Percentiles rank a stretch among this genome's conserved stretches.
These are phyloP conservation scores for Onthophagus sagittarius DNA, from an alignment of 2,888 invertebrate species.

Conservation along the genomic window DNA sequence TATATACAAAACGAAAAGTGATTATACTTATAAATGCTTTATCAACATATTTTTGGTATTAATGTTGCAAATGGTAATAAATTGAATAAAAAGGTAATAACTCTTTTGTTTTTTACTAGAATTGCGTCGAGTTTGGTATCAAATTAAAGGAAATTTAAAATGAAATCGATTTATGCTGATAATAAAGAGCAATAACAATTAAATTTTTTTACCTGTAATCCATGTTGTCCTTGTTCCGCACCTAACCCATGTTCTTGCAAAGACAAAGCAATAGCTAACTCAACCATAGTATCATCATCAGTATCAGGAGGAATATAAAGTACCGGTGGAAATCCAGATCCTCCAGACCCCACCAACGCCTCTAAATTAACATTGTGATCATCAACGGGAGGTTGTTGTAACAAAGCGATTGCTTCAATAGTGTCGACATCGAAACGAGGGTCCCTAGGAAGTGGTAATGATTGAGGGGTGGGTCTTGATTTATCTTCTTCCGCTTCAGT, in stretches of 20 bases:
- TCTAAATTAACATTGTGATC: conserved; percentile 45
- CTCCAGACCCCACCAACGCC: conserved; percentile 49
- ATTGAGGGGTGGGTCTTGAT: conserved; percentile 19
- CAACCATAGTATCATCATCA: conserved; percentile 96
- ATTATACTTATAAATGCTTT: no score
- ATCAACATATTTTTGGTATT: no score
- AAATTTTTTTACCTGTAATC: conserved; percentile 54
- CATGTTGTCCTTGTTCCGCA: conserved; percentile 54
- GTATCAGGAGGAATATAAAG: conserved; percentile 91
- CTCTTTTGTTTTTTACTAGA: no score
- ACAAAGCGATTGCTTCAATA: conserved; percentile 41
- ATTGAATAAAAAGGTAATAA: no score
- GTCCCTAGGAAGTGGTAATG: conserved; percentile 26
- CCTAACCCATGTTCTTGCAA: conserved; percentile 74
- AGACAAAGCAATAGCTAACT: conserved; percentile 91
- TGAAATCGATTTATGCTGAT: no score
- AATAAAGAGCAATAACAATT: no score
- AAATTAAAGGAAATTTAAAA: no score
- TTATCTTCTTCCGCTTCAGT: conserved; percentile 34
- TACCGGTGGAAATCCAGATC: conserved; percentile 68
- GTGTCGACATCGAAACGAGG: conserved; percentile 39
- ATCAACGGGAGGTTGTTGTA: conserved; percentile 31
- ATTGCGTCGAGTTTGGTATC: no score
- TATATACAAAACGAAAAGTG: no score
- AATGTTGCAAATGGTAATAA: no score